Base-by-base conservation (phyloP, 2,113 vertebrate species). In the Pristiophorus japonicus region DNA sequence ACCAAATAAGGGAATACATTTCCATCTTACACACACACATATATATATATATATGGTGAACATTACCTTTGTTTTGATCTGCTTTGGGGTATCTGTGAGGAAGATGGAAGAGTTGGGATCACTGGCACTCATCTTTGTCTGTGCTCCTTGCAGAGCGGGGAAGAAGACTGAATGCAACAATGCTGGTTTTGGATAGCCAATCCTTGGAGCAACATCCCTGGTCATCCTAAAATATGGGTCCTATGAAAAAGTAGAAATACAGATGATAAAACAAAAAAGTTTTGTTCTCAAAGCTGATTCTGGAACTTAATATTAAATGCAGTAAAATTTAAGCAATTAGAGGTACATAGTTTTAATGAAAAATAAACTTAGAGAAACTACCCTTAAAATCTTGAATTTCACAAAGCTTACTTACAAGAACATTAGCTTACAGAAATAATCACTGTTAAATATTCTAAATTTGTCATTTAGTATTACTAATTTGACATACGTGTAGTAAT, bases 221-320 rank as follows among this genome's bases (percentile, higher is more conserved):
- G 99, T 99, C 99, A 99, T 99, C 95, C 99, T 98, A 96, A 99
- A 99, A 97, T 99, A 99, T 0, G 99, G 99, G 59, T 99, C 99
- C 99, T 99, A 96, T 30, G 96, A 96, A 96, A 95, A 95, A 96
- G 42, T 0, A 2, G 45, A 11, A 94, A 30, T 30, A 59, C 22
- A 4, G 95, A 0, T 96, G 70, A 96, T 95, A 42, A 59, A 95
- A 93, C 55, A 78, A 8, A 95, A 95, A n/a, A 81, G 38, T 12
- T 11, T 65, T 14, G 20, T 42, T 45, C 47, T 16, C 22, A 66
- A 95, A 62, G 24, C 55, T 62, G 78, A 20, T 85, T 24, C 20
- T 78, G 11, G 27, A 84, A 0, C 1, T 14, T 42, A 75, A 73
- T 42, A 78, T 47, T 78, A 47, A 93, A 7, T 45, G 55, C n/a